These are phyloP conservation scores for Dryomyza anilis DNA, from an alignment of 2,888 invertebrate genomes.

Conservation along the genomic window DNA sequence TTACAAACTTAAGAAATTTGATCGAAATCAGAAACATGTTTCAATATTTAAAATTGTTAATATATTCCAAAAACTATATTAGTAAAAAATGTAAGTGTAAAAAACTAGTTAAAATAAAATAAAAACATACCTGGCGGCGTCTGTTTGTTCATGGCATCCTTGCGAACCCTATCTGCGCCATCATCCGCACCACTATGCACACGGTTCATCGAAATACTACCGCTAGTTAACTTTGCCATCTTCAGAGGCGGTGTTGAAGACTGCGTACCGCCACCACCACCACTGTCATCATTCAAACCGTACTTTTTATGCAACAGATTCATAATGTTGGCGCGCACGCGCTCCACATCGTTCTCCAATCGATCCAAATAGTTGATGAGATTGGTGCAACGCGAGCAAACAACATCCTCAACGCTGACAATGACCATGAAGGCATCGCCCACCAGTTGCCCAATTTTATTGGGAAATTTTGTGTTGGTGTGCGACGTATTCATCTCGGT, in stretches of 20 bases:
- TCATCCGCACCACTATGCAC: conserved; percentile 35
- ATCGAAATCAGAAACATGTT: too few relatives aligned
- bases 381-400: conserved; percentile 62
- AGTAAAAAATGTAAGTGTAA: neutral
- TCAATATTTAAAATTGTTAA: too few relatives aligned
- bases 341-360: conserved; percentile 61
- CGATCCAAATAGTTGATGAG: conserved; percentile 63
- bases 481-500: conserved; percentile 59
- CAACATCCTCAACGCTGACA: conserved; percentile 61
- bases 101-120: neutral
- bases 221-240: conserved; percentile 57
- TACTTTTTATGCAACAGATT: conserved; percentile 60
- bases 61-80: too few relatives aligned
- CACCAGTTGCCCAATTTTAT: conserved; percentile 63
- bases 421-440: conserved; percentile 63
- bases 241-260: conserved; percentile 54
- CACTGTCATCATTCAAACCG: conserved; percentile 56
- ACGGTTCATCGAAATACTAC: conserved; percentile 43
- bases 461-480: conserved; percentile 62
- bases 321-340: conserved; percentile 58
- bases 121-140: conserved; percentile 47
- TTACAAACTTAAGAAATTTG: too few relatives aligned
- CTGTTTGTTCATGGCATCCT: conserved; percentile 45
- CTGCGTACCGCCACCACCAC: conserved; percentile 33
- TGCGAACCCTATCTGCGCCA: conserved; percentile 46